Percentiles rank a stretch among this genome's conserved stretches.
Evolutionary conservation across 2,113 vertebrate genomes (phyloP).

Genomic region (Nothobranchius kuhntae): DNA sequence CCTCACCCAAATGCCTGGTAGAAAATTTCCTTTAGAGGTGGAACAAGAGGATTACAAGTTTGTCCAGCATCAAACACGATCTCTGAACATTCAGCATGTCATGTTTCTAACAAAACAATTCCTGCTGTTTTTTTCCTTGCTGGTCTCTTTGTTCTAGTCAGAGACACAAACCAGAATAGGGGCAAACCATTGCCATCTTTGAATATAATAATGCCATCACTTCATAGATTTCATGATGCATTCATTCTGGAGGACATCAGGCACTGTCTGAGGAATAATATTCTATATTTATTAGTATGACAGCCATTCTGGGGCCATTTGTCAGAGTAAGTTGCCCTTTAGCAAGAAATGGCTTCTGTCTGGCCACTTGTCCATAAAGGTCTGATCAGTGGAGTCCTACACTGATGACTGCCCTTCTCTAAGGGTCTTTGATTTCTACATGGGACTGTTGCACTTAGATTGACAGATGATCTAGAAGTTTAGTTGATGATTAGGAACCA

Average conservation of each 20-base stretch:
- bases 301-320: not conserved
- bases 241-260: not conserved
- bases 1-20: too few relatives aligned
- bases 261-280: not conserved
- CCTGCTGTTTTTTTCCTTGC: not conserved
- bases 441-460: not conserved
- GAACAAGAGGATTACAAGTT: too few relatives aligned
- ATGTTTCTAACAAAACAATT: too few relatives aligned
- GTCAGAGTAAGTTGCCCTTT: not conserved
- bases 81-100: too few relatives aligned
- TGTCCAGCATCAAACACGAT: too few relatives aligned
- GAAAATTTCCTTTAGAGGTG: too few relatives aligned
- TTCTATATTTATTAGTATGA: not conserved
- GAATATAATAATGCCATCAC: not conserved
- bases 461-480: not conserved
- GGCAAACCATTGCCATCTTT: not conserved
- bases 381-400: not conserved
- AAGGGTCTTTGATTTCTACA: not conserved
- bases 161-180: not conserved
- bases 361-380: not conserved
- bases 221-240: not conserved
- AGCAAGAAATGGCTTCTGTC: not conserved
- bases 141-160: not conserved
- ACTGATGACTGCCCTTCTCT: not conserved
- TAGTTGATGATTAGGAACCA: too few relatives aligned